phyloP scores from a whole-genome alignment of 2,797 vertebrate species.

The Carcharodon carcharias region DNA sequence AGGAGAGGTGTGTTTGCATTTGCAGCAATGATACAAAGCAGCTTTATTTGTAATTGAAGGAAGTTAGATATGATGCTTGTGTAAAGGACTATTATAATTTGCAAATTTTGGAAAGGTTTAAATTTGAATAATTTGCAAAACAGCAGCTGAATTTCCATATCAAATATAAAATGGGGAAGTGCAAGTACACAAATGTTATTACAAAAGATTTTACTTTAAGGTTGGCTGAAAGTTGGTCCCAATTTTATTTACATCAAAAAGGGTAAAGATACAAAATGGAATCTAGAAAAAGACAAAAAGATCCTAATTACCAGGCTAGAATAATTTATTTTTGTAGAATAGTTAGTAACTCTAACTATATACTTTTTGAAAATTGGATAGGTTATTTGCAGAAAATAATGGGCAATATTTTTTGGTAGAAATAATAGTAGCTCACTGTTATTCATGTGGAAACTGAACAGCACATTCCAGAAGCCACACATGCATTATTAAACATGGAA shows the following conservation, averaged over 20 bases:
- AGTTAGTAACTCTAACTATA: background rate
- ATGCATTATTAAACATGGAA: background rate
- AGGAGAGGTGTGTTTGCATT: background rate
- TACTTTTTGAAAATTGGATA: background rate
- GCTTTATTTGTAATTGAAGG: background rate
- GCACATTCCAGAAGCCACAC: background rate
- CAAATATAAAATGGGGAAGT: background rate
- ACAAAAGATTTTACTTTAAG: background rate
- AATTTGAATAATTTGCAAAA: background rate
- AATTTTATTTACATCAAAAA: background rate
- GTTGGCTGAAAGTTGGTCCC: background rate
- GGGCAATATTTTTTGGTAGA: background rate
- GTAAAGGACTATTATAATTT: background rate
- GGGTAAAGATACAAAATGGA: background rate
- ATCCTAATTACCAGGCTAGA: background rate
- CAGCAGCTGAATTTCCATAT: background rate
- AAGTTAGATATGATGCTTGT: background rate
- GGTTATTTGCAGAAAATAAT: background rate
- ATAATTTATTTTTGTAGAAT: background rate
- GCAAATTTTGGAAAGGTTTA: background rate
- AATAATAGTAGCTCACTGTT: background rate
- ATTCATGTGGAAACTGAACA: background rate
- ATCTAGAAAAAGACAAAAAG: background rate
- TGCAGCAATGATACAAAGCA: background rate
- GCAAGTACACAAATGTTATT: background rate